Percentiles rank a stretch among this genome's conserved stretches.
Conservation (phyloP, 2,888 invertebrate species). For the Aporophyla nigra region DNA sequence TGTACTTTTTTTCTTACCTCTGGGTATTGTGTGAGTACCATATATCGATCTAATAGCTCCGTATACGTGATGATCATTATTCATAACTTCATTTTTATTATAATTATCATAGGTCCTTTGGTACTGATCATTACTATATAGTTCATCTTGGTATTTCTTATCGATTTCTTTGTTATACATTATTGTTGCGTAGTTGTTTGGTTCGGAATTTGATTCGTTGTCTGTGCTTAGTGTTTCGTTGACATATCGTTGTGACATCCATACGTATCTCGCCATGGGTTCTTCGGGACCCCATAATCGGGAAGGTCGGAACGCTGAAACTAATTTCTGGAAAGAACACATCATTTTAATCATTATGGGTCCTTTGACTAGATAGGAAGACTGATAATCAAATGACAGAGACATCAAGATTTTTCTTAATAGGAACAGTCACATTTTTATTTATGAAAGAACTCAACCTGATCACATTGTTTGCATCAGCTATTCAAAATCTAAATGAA, state of each 20-base stretch:
- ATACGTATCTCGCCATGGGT: slow-evolving; percentile 86
- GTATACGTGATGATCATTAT: slow-evolving; percentile 67
- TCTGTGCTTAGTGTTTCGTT: slow-evolving; percentile 80
- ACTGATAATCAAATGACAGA: background rate
- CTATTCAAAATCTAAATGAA: background rate
- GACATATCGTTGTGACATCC: slow-evolving; percentile 87
- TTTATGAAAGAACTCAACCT: no score
- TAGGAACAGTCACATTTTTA: no score
- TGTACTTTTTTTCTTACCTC: slow-evolving; percentile 76
- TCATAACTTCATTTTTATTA: slow-evolving; percentile 73
- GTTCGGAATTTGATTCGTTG: slow-evolving; percentile 78
- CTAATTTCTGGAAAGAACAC: slow-evolving; percentile 82
- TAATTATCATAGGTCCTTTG: slow-evolving; percentile 76
- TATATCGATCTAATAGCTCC: slow-evolving; percentile 74
- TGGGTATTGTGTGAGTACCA: slow-evolving; percentile 76
- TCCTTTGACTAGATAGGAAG: no score
- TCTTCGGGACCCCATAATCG: slow-evolving; percentile 89
- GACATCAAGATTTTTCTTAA: no score
- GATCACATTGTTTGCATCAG: background rate
- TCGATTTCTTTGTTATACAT: slow-evolving; percentile 78
- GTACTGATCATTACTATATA: slow-evolving; percentile 75
- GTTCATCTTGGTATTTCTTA: slow-evolving; percentile 77
- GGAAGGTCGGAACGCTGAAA: slow-evolving; percentile 85
- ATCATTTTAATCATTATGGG: background rate
- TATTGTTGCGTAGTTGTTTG: slow-evolving; percentile 79